Evolutionary conservation across 2,888 invertebrate species (phyloP), one percentile per base, ranked within the genome.

Genomic region (Aporophyla nigra): DNA sequence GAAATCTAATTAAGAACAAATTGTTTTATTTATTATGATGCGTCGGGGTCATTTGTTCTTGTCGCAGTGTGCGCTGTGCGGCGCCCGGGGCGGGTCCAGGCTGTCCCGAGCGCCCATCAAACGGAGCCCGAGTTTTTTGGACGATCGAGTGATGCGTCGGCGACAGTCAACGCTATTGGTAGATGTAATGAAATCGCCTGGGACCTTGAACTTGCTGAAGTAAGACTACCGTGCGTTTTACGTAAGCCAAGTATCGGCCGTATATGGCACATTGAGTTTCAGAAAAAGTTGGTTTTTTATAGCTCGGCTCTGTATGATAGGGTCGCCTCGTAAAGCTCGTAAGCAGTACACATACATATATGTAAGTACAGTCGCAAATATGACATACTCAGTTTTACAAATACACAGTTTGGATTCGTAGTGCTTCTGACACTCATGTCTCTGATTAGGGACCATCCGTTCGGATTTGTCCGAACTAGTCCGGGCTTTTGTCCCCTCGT

Each of bases 1-100:
- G 96, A 96, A 96, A 96, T 96, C 96, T 96, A 96, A 96, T 96
- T 96, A 96, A 96, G 95, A 96, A 96, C 95, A 96, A 96, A 96
- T 96, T 96, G 96, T 96, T 96, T 96, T 96, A 96, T 96, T 96
- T 96, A 96, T 96, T 96, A 96, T 96, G 96, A 96, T 96, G 96
- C 96, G 96, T 95, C 89, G 93, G 90, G 95, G 96, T 96, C 96
- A 96, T 96, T 96, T 96, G 96, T 96, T 94, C 93, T 92, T 94
- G 96, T 96, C 96, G 94, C 91, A 87, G 88, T 84, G 91, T 73
- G 80, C 80, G 84, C 82, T 88, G 90, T 89, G 90, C 94, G 96
- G 96, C 96, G 96, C 96, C 94, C 93, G 94, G 94, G 95, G 95
- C 94, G 94, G 93, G 92, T 90, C 93, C 89, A 91, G 90, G 90